Conservation (phyloP, 2,113 vertebrate genomes). For the Sorex fumeus region DNA sequence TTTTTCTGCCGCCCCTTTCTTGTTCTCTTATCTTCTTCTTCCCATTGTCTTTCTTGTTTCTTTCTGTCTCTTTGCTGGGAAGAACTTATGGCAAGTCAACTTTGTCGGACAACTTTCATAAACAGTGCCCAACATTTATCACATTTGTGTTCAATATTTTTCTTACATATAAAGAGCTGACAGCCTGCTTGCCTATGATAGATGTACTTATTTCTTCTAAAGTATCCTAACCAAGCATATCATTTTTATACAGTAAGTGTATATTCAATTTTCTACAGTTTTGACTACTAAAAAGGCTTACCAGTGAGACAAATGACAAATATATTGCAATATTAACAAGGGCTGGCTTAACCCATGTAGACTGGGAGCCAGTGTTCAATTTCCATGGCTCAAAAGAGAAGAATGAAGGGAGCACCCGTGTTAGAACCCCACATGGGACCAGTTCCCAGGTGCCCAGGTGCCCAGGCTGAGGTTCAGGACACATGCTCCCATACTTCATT, state of each 20-base stretch:
- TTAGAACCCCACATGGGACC: not conserved
- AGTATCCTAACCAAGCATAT: conserved; percentile 91
- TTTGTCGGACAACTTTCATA: conserved; percentile 84
- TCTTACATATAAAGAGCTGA: conserved; percentile 87
- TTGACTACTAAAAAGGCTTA: conserved; percentile 90
- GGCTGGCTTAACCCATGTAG: conserved; percentile 74
- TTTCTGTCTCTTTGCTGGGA: not conserved
- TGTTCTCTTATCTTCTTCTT: not conserved
- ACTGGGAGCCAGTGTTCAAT: conserved; percentile 59
- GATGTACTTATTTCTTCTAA: conserved; percentile 92
- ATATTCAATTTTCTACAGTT: conserved; percentile 91
- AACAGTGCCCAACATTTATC: conserved; percentile 83
- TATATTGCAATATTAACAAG: conserved; percentile 83
- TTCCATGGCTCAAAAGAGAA: conserved; percentile 58
- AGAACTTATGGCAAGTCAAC: conserved; percentile 80
- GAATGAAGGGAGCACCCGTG: conserved; percentile 8
- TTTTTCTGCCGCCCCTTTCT: too few species aligned
- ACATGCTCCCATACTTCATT: too few species aligned
- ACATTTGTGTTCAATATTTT: conserved; percentile 87
- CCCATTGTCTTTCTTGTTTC: not conserved
- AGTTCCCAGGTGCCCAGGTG: not conserved
- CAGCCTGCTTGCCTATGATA: conserved; percentile 89
- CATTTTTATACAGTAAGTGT: conserved; percentile 91
- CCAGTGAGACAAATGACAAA: conserved; percentile 88
- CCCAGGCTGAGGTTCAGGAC: not conserved